Evolutionary conservation across 1,140 invertebrate genomes (phyloP).

Genomic region (Melanaphis sacchari): DNA sequence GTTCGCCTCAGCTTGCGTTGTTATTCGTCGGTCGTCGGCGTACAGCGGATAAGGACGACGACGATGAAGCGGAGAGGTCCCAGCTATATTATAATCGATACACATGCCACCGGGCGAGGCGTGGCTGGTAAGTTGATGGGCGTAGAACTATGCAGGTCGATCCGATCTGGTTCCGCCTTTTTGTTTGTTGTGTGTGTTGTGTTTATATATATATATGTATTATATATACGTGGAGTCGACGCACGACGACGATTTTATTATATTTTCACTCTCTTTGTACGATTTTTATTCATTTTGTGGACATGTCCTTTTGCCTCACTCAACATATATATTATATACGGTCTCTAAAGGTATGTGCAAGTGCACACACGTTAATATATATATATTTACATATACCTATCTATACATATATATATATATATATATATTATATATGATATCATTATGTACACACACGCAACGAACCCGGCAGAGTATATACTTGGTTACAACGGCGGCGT

Average conservation of each 20-base stretch:
- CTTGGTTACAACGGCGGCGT: not conserved
- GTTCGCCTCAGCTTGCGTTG: too few relatives aligned
- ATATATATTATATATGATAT: too few relatives aligned
- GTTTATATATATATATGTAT: not conserved
- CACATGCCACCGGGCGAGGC: not conserved
- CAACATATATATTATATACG: too few relatives aligned
- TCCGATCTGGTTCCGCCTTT: not conserved
- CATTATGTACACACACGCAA: not conserved
- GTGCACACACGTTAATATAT: too few relatives aligned
- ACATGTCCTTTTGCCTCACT: not conserved
- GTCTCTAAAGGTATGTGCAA: too few relatives aligned
- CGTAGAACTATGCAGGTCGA: too few relatives aligned
- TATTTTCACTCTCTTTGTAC: constrained; percentile 1
- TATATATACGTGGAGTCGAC: not conserved
- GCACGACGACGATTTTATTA: not conserved
- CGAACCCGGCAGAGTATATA: not conserved
- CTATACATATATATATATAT: not conserved
- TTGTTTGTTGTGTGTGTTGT: not conserved
- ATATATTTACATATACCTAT: not conserved
- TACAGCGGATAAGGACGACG: too few relatives aligned
- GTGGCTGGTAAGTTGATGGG: constrained; percentile 6
- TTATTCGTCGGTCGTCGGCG: not conserved
- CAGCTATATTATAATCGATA: constrained; percentile 25
- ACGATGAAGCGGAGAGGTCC: not conserved
- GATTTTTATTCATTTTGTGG: not conserved